A percentile compares a stretch with the other conserved stretches of the same genome.
Evolutionary conservation across 1,140 invertebrate genomes (phyloP).

Genomic region (Bombyx mori): DNA sequence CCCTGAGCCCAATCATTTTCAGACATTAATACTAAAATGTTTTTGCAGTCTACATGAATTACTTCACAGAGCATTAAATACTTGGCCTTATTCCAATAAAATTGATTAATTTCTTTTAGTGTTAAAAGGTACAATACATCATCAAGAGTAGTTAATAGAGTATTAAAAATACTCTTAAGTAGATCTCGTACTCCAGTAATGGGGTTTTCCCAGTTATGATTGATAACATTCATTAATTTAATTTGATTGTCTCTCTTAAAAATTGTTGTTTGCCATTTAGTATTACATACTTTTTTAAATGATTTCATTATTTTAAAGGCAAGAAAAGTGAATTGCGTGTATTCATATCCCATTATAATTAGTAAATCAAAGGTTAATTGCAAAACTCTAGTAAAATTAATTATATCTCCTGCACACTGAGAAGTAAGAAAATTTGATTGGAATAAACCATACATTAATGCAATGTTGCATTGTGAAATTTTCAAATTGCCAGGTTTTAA

Average conservation of each 20-base stretch:
- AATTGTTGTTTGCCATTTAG: constrained; percentile 31
- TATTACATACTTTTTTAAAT: constrained; percentile 46
- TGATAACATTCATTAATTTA: constrained; percentile 49
- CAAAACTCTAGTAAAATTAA: constrained; percentile 18
- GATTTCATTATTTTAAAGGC: constrained; percentile 55
- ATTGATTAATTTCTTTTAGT: constrained; percentile 42
- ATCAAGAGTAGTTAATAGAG: constrained; percentile 31
- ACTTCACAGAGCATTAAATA: constrained; percentile 61
- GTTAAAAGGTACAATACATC: constrained; percentile 26
- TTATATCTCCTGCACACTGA: constrained; percentile 17
- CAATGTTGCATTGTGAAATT: constrained; percentile 20
- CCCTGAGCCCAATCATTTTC: constrained; percentile 42
- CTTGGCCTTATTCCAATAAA: constrained; percentile 68
- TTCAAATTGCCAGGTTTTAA: constrained; percentile 9
- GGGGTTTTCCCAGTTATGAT: constrained; percentile 68
- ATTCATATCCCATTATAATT: constrained; percentile 47
- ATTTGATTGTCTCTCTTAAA: constrained; percentile 33
- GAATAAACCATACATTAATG: constrained; percentile 59
- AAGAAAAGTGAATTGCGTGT: constrained; percentile 54
- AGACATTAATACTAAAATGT: constrained; percentile 17
- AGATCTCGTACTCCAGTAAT: constrained; percentile 59
- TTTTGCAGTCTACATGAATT: constrained; percentile 25
- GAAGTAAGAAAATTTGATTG: constrained; percentile 48
- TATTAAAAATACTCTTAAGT: constrained; percentile 49
- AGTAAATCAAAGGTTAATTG: constrained; percentile 35